phyloP scores from a whole-genome alignment of 2,888 invertebrate genomes.

The Perizoma flavofasciatum region DNA sequence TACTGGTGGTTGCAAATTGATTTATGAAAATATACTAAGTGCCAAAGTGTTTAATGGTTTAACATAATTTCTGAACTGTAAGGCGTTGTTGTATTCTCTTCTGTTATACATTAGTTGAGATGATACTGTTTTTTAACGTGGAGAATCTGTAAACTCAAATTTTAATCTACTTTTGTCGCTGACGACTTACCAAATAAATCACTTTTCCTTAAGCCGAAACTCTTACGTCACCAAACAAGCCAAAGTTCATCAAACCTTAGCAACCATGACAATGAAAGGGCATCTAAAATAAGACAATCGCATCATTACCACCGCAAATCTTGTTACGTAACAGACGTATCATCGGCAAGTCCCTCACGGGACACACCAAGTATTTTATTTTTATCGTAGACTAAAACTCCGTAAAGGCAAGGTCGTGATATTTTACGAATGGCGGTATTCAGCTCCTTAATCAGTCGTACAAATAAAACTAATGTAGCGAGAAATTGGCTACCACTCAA shows the following conservation, averaged over 20 bases:
- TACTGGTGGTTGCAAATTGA: slow-evolving; percentile 26
- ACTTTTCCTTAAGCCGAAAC: slow-evolving; percentile 15
- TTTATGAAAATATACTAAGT: slow-evolving; percentile 58
- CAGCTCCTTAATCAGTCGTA: no score
- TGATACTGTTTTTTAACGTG: neutral
- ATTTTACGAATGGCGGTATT: no score
- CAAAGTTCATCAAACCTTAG: slow-evolving; percentile 31
- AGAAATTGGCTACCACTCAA: no score
- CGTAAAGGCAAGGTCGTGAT: neutral
- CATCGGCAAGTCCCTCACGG: neutral
- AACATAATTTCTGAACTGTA: slow-evolving; percentile 54
- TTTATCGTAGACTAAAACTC: neutral
- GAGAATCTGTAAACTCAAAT: neutral
- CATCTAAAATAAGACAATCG: slow-evolving; percentile 56
- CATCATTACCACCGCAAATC: slow-evolving; percentile 73
- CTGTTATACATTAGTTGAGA: slow-evolving; percentile 16
- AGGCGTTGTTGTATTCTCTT: slow-evolving; percentile 44
- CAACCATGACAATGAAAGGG: slow-evolving; percentile 38
- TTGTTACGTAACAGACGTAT: slow-evolving; percentile 59
- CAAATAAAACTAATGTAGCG: no score
- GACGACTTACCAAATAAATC: neutral
- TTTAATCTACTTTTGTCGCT: no score
- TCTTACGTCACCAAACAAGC: slow-evolving; percentile 13
- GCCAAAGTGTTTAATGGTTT: slow-evolving; percentile 50
- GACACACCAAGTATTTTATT: slow-evolving; percentile 4